phyloP scores from a whole-genome alignment of 1,140 invertebrate species.

The Gyrodactylus bullatarudis region DNA sequence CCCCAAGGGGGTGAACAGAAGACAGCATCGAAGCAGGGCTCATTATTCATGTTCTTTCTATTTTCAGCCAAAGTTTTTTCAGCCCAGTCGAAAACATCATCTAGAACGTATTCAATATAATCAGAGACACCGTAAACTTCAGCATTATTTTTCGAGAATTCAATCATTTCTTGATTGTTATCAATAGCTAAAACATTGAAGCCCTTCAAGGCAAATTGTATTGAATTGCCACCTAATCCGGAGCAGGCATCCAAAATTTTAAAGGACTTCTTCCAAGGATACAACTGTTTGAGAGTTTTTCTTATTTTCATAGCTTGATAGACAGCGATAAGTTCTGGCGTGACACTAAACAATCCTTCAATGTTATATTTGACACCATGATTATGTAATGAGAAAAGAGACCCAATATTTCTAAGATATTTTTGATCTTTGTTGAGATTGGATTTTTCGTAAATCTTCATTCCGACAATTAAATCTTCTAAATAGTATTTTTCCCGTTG shows the following conservation, averaged over 20 bases:
- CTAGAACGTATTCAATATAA: conserved; percentile 61
- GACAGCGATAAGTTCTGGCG: conserved; percentile 60
- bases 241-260: conserved; percentile 81
- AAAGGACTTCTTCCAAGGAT: conserved; percentile 6
- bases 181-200: conserved; percentile 62
- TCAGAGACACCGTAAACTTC: conserved; percentile 53
- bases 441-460: neutral
- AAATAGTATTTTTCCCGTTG: neutral
- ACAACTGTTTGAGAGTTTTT: conserved; percentile 21
- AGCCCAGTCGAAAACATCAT: conserved; percentile 37
- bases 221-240: conserved; percentile 77
- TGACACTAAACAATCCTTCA: conserved; percentile 95
- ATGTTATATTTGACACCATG: neutral
- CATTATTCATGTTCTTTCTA: neutral
- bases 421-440: neutral
- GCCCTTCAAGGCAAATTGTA: conserved; percentile 67
- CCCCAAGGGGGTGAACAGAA: conserved; percentile 91
- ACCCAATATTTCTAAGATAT: neutral
- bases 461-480: neutral
- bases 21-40: conserved; percentile 31
- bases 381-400: neutral
- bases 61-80: neutral
- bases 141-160: conserved; percentile 52
- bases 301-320: conserved; percentile 41
- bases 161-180: conserved; percentile 53